Evolutionary conservation across 2,888 invertebrate genomes (phyloP).

Genomic region (Drosophila pegasa): DNA sequence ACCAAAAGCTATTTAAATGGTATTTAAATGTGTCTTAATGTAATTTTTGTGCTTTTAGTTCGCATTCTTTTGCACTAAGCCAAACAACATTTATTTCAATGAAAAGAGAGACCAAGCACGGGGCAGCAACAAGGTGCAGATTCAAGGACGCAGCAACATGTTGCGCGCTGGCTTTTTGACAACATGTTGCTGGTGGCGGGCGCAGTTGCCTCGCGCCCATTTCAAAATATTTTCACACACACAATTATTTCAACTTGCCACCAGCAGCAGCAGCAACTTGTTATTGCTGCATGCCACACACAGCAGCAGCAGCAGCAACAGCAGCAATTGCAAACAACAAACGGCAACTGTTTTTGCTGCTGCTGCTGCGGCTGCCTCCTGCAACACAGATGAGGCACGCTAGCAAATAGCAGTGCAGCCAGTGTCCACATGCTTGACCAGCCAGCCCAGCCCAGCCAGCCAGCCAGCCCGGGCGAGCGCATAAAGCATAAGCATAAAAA

Average conservation of each 20-base stretch:
- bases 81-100: conserved; percentile 60
- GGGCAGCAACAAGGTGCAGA: conserved; percentile 39
- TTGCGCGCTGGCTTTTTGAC: conserved; percentile 36
- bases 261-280: conserved; percentile 35
- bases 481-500: conserved; percentile 81
- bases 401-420: conserved; percentile 46
- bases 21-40: conserved; percentile 82
- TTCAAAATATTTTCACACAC: conserved; percentile 82
- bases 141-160: conserved; percentile 54
- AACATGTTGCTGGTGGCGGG: conserved; percentile 55
- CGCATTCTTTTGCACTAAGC: conserved; percentile 55
- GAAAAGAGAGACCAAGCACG: conserved; percentile 22
- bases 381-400: conserved; percentile 52
- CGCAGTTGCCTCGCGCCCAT: conserved; percentile 28
- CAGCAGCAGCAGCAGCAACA: conserved; percentile 54
- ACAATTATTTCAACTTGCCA: conserved; percentile 78
- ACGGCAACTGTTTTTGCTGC: conserved; percentile 55
- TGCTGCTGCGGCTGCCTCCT: conserved; percentile 32
- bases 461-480: conserved; percentile 74
- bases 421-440: conserved; percentile 73
- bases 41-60: conserved; percentile 74
- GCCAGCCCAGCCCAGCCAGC: conserved; percentile 70
- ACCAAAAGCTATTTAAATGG: conserved; percentile 79
- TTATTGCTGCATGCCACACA: conserved; percentile 67
- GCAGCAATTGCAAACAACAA: conserved; percentile 26